Percentiles rank a stretch among this genome's conserved stretches.
Conservation (phyloP, 2,888 invertebrate species). For the Heteromurus nitidus region DNA sequence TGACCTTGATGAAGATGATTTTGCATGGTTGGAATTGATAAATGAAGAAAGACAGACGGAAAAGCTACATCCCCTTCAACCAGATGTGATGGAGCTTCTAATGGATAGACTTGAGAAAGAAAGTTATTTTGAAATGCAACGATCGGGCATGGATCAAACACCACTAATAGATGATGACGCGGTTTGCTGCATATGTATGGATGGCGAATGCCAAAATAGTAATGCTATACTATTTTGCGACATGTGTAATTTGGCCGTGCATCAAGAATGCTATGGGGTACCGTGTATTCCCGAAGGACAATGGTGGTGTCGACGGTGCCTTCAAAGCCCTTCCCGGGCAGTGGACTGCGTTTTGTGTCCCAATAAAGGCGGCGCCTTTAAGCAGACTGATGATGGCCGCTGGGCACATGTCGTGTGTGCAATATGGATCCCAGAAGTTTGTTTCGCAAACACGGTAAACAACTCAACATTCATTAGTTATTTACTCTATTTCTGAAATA, state of each 20-base stretch:
- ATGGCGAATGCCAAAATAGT: slow-evolving; percentile 98
- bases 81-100: slow-evolving; percentile 44
- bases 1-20: slow-evolving; percentile 39
- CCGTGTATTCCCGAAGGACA: slow-evolving; percentile 40
- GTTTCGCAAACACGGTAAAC: slow-evolving; percentile 41
- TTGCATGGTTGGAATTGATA: not conserved
- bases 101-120: slow-evolving; percentile 49
- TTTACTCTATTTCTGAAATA: slow-evolving; percentile 94
- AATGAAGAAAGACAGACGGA: not conserved
- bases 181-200: slow-evolving; percentile 98
- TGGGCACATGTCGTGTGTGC: slow-evolving; percentile 48
- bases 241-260: slow-evolving; percentile 99
- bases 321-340: not conserved
- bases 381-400: slow-evolving; percentile 36
- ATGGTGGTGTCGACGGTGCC: slow-evolving; percentile 24
- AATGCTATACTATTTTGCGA: slow-evolving; percentile 99
- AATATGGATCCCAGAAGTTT: slow-evolving; percentile 41
- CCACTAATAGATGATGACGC: slow-evolving; percentile 97
- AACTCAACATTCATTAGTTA: not conserved
- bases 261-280: slow-evolving; percentile 82
- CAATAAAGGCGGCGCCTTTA: slow-evolving; percentile 38
- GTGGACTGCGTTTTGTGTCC: slow-evolving; percentile 46
- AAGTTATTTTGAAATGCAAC: slow-evolving; percentile 32
- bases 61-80: not conserved
- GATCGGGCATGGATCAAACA: slow-evolving; percentile 75